A percentile compares a stretch with the other conserved stretches of the same genome.
Evolutionary conservation across 2,888 invertebrate species (phyloP).

Genomic region (Psylliodes chrysocephalus): DNA sequence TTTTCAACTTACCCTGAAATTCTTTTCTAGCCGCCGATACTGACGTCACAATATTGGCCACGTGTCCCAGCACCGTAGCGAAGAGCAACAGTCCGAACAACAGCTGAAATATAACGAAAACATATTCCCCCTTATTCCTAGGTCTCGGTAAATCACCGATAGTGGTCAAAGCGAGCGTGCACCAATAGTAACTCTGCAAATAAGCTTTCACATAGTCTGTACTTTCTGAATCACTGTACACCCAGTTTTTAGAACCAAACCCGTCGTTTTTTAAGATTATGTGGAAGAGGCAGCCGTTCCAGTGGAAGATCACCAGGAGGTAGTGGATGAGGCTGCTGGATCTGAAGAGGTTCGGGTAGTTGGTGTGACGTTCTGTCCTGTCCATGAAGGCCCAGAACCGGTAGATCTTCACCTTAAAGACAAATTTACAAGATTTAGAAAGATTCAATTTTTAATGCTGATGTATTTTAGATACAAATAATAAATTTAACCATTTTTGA

Average conservation of each 20-base stretch:
- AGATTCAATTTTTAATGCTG: not conserved
- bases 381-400: conserved; percentile 99
- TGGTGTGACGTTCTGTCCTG: conserved; percentile 97
- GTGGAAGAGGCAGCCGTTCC: conserved; percentile 99
- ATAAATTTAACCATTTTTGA: too few species aligned
- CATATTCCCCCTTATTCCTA: conserved; percentile 92
- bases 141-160: conserved; percentile 94
- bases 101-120: conserved; percentile 94
- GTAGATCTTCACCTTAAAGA: conserved; percentile 66
- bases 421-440: not conserved
- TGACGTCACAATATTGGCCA: conserved; percentile 97
- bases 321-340: conserved; percentile 94
- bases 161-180: conserved; percentile 94
- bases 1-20: conserved; percentile 91
- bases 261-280: conserved; percentile 96
- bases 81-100: conserved; percentile 94
- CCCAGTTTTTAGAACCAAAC: conserved; percentile 93
- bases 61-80: conserved; percentile 96
- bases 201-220: conserved; percentile 94
- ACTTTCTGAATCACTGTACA: conserved; percentile 84
- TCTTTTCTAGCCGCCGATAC: conserved; percentile 97
- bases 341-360: conserved; percentile 97
- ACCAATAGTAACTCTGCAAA: conserved; percentile 98
- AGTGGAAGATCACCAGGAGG: conserved; percentile 97
- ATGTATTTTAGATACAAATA: too few species aligned